Percentiles rank a stretch among this genome's conserved stretches.
Conservation (phyloP, 2,797 vertebrate genomes). For the Molossus alvarezi region DNA sequence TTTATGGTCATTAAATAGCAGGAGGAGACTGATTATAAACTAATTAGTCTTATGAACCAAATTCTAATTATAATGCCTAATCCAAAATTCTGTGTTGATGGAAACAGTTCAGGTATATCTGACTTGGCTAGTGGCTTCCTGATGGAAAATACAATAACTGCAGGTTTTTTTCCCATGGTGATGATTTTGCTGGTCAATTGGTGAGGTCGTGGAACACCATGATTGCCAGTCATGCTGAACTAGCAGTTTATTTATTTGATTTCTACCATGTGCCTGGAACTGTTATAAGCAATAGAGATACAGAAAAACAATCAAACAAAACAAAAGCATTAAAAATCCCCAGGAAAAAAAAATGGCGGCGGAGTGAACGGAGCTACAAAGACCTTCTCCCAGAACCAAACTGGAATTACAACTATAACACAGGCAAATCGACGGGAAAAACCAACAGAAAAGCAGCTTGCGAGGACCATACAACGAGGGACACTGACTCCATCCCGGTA, state of each 20-base stretch:
- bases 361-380: too few relatives aligned
- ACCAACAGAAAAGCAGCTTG: too few relatives aligned
- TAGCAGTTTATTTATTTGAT: background rate
- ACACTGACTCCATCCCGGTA: too few relatives aligned
- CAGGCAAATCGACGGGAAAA: too few relatives aligned
- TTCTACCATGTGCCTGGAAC: background rate
- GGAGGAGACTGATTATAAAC: conserved; percentile 80
- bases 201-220: conserved; percentile 77
- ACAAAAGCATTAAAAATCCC: background rate
- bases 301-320: background rate
- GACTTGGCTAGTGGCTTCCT: conserved; percentile 85
- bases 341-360: too few relatives aligned
- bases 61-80: conserved; percentile 82
- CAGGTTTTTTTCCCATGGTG: conserved; percentile 82
- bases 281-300: conserved; percentile 25
- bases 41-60: conserved; percentile 82
- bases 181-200: conserved; percentile 84
- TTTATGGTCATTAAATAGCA: conserved; percentile 82
- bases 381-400: too few relatives aligned
- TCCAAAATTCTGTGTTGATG: conserved; percentile 74
- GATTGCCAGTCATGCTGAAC: conserved; percentile 72
- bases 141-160: conserved; percentile 84
- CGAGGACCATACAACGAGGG: too few relatives aligned
- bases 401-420: too few relatives aligned
- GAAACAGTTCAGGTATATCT: conserved; percentile 78